Evolutionary conservation across 2,888 invertebrate species (phyloP).

Genomic region (Odiellus spinosus): DNA sequence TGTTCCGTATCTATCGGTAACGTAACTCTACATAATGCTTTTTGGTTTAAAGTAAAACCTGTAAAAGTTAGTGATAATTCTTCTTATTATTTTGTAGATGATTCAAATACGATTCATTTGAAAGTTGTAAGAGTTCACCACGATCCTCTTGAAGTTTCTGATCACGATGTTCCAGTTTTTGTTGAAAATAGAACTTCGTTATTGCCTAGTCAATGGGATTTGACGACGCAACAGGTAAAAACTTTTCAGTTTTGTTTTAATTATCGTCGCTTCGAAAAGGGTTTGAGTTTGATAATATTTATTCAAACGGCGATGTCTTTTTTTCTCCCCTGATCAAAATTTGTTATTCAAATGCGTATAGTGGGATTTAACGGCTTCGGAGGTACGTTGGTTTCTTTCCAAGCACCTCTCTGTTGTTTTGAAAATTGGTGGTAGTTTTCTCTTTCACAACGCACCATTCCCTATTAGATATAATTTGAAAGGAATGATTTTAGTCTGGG

Average conservation of each 20-base stretch:
- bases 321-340: no score
- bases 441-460: no score
- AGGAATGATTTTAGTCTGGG: no score
- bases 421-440: no score
- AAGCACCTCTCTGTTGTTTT: no score
- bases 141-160: constrained; percentile 63
- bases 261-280: background rate
- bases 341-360: no score
- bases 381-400: no score
- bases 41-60: constrained; percentile 1
- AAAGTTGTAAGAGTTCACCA: constrained; percentile 67
- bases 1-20: constrained; percentile 40
- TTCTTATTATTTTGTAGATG: constrained; percentile 39
- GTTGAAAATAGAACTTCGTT: constrained; percentile 41
- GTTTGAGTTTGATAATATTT: background rate
- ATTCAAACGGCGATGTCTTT: background rate
- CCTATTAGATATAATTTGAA: no score
- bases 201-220: constrained; percentile 56
- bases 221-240: constrained; percentile 75
- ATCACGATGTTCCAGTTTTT: constrained; percentile 80
- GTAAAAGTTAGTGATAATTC: background rate
- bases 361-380: no score
- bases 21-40: constrained; percentile 4
- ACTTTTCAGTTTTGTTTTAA: no score
- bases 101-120: constrained; percentile 71